These are phyloP conservation scores for Leptopilina myrica DNA, from an alignment of 2,888 invertebrate species.

Conservation along the genomic window DNA sequence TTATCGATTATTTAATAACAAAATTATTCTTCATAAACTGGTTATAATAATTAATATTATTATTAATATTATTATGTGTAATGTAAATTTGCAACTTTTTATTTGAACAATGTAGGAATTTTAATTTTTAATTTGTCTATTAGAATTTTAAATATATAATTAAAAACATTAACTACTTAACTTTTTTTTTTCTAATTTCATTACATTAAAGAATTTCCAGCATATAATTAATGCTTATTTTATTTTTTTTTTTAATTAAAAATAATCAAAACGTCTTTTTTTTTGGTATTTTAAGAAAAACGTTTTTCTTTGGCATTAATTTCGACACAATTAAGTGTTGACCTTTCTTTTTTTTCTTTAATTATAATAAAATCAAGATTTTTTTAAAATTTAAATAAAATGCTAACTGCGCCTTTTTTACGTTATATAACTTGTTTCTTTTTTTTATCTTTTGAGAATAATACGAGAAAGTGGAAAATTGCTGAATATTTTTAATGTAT, in stretches of 20 bases:
- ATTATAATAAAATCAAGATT: not conserved
- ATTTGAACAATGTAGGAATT: constrained; percentile 22
- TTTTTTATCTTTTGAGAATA: too few relatives aligned
- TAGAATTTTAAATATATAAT: constrained; percentile 18
- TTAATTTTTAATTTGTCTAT: not conserved
- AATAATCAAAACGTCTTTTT: not conserved
- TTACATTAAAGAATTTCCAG: constrained; percentile 21
- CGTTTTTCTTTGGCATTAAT: constrained; percentile 3
- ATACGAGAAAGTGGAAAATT: too few relatives aligned
- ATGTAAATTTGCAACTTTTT: constrained; percentile 29
- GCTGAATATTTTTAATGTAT: too few relatives aligned
- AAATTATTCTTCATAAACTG: not conserved
- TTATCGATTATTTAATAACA: too few relatives aligned
- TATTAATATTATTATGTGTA: too few relatives aligned
- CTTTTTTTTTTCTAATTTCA: not conserved
- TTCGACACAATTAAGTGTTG: not conserved
- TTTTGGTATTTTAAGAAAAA: not conserved
- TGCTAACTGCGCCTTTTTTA: not conserved
- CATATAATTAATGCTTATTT: not conserved
- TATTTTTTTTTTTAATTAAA: not conserved
- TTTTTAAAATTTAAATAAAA: constrained; percentile 1
- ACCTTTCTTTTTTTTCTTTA: not conserved
- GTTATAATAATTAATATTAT: not conserved
- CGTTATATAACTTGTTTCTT: not conserved
- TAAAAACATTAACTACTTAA: constrained; percentile 34